A percentile compares a stretch with the other conserved stretches of the same genome.
Evolutionary conservation across 2,888 invertebrate species (phyloP).

Genomic region (Ichneumoninae sp.): DNA sequence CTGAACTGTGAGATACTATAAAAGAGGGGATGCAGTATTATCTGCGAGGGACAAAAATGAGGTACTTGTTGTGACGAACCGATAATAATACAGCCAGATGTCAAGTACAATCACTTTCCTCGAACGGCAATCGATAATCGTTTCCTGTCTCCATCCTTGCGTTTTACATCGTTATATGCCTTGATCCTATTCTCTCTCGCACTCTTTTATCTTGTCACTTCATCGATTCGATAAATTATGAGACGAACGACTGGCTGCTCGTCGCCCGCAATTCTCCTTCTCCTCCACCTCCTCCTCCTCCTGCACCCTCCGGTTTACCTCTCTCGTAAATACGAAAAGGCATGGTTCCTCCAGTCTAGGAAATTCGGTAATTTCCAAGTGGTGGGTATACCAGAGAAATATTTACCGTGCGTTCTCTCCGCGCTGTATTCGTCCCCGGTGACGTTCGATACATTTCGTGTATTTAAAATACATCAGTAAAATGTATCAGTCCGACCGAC

Average conservation of each 20-base stretch:
- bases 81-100: slow-evolving; percentile 9
- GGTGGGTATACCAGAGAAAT: slow-evolving; percentile 19
- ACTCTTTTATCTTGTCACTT: slow-evolving; percentile 32
- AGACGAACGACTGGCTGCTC: slow-evolving; percentile 53
- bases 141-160: slow-evolving; percentile 40
- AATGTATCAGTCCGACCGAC: background rate
- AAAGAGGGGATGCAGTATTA: background rate
- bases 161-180: slow-evolving; percentile 22
- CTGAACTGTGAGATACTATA: too few species aligned
- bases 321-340: slow-evolving; percentile 45
- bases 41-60: background rate
- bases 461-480: slow-evolving; percentile 36
- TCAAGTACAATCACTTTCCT: slow-evolving; percentile 48
- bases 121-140: slow-evolving; percentile 69
- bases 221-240: slow-evolving; percentile 63
- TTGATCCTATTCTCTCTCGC: slow-evolving; percentile 10
- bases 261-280: slow-evolving; percentile 27
- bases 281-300: too few species aligned
- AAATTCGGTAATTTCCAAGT: slow-evolving; percentile 60
- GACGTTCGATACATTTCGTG: slow-evolving; percentile 38
- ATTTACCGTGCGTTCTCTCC: slow-evolving; percentile 28
- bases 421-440: slow-evolving; percentile 17
- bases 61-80: background rate
- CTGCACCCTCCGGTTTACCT: background rate
- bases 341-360: slow-evolving; percentile 40